Percentiles rank a stretch among this genome's conserved stretches.
These are phyloP conservation scores for Rotaria magnacalcarata DNA, from an alignment of 2,888 invertebrate genomes.

Conservation along the genomic window DNA sequence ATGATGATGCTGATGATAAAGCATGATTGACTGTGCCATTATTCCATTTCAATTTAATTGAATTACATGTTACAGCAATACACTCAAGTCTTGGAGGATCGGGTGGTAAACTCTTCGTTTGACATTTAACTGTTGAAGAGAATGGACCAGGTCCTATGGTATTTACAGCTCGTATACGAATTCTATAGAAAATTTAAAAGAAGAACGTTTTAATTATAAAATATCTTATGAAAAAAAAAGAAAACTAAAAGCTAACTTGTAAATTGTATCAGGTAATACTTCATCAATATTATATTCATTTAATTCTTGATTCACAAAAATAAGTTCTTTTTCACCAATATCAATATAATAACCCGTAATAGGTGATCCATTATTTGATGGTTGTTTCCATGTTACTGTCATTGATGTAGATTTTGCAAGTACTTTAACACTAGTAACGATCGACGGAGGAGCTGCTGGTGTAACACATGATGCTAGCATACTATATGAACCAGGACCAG, in stretches of 20 bases:
- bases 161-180: constrained; percentile 81
- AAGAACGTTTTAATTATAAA: background rate
- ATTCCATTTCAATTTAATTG: constrained; percentile 77
- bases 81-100: constrained; percentile 73
- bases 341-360: constrained; percentile 71
- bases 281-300: constrained; percentile 27
- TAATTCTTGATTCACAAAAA: background rate
- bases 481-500: constrained; percentile 75
- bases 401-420: constrained; percentile 64
- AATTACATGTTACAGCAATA: constrained; percentile 67
- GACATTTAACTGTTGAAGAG: constrained; percentile 69
- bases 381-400: constrained; percentile 70
- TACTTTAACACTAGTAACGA: constrained; percentile 61
- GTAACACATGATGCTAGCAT: constrained; percentile 68
- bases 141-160: constrained; percentile 74
- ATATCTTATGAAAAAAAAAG: background rate
- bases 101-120: constrained; percentile 78
- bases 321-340: constrained; percentile 34
- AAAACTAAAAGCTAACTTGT: background rate
- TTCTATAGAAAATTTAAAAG: constrained; percentile 62
- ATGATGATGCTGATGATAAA: background rate
- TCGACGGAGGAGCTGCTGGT: constrained; percentile 74
- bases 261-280: constrained; percentile 34
- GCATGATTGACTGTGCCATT: background rate
- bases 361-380: constrained; percentile 71